Conservation (phyloP, 2,888 invertebrate genomes). For the Lithophane leautieri region DNA sequence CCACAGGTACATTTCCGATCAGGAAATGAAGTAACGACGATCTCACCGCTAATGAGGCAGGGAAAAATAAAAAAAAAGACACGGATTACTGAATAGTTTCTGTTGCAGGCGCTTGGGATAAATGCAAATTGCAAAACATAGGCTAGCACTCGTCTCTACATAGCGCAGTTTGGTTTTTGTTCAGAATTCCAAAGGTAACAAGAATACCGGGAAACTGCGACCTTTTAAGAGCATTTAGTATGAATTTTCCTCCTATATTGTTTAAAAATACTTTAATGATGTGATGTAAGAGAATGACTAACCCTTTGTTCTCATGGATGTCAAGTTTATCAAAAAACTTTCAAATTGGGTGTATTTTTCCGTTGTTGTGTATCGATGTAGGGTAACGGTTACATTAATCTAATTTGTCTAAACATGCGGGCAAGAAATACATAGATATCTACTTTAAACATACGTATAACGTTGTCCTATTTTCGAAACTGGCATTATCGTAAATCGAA, state of each 20-base stretch:
- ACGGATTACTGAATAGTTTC: conserved; percentile 18
- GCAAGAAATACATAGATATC: conserved; percentile 30
- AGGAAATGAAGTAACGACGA: conserved; percentile 10
- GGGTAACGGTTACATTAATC: conserved; percentile 56
- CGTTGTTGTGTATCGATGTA: conserved; percentile 34
- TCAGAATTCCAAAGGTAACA: neutral
- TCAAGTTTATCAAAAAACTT: conserved; percentile 20
- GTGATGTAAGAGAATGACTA: conserved; percentile 13
- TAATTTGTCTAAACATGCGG: conserved; percentile 61
- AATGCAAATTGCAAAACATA: neutral
- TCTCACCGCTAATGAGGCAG: conserved; percentile 8
- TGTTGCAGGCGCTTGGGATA: neutral
- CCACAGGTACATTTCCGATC: neutral
- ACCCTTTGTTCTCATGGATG: conserved; percentile 16
- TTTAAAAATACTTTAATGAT: conserved; percentile 10
- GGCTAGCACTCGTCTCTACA: neutral
- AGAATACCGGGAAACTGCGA: conserved; percentile 5
- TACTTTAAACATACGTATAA: conserved; percentile 5
- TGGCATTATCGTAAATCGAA: conserved; percentile 41
- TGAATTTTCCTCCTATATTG: conserved; percentile 35
- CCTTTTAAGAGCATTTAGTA: conserved; percentile 1
- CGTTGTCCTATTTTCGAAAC: conserved; percentile 56
- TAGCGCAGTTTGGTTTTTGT: neutral
- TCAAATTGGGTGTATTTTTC: conserved; percentile 25
- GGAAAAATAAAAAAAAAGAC: conserved; percentile 16